Evolutionary conservation across 2,888 invertebrate genomes (phyloP).

Genomic region (Apamea monoglypha): DNA sequence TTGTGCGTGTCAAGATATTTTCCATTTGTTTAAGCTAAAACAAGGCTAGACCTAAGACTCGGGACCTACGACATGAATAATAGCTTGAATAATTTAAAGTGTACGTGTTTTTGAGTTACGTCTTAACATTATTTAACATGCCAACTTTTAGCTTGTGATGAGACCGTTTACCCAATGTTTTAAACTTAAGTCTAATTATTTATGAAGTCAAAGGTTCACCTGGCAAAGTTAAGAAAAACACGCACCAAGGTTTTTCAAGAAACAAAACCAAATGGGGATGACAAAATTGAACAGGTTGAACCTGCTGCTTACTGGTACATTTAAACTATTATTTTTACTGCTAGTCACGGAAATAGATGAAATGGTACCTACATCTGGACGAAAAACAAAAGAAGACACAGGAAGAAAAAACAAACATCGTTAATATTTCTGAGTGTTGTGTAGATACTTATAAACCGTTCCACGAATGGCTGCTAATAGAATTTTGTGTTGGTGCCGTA

Average conservation of each 20-base stretch:
- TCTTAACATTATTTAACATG: slow-evolving; percentile 7
- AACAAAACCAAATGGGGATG: background rate
- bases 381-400: background rate
- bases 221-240: background rate
- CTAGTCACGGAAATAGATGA: background rate
- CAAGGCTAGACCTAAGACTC: background rate
- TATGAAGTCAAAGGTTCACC: background rate
- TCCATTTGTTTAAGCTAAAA: background rate
- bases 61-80: background rate
- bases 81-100: background rate
- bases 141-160: background rate
- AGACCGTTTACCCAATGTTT: background rate
- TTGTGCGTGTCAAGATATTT: slow-evolving; percentile 19
- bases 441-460: too few relatives aligned
- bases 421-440: too few relatives aligned
- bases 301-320: background rate
- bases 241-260: background rate
- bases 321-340: background rate
- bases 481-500: too few relatives aligned
- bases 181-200: background rate
- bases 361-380: background rate
- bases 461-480: too few relatives aligned
- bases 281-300: background rate
- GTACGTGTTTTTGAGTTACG: background rate
- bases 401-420: too few relatives aligned